A percentile compares a stretch with the other conserved stretches of the same genome.
phyloP scores from a whole-genome alignment of 1,140 invertebrate genomes.

The Geopemphigus sp. region DNA sequence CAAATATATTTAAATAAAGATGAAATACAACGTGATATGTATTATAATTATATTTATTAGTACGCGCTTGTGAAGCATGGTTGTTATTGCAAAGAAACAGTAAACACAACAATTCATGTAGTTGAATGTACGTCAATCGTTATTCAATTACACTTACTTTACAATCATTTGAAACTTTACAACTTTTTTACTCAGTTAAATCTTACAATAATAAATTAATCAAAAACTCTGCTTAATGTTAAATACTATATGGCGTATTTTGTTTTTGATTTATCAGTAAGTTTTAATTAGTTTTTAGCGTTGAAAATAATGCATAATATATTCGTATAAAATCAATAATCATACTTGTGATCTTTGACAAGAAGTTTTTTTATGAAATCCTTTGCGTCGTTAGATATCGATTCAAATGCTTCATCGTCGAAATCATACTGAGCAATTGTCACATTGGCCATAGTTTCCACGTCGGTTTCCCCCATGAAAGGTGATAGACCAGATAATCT shows the following conservation, averaged over 20 bases:
- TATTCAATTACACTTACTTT: neutral
- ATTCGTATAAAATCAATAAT: slow-evolving; percentile 51
- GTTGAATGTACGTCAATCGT: neutral
- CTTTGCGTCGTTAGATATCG: slow-evolving; percentile 87
- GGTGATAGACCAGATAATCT: slow-evolving; percentile 95
- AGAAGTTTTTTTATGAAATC: slow-evolving; percentile 87
- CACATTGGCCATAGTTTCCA: slow-evolving; percentile 96
- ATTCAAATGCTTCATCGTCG: slow-evolving; percentile 89
- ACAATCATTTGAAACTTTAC: neutral
- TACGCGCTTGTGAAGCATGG: neutral
- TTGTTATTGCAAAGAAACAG: neutral
- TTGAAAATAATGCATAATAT: neutral
- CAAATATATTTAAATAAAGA: neutral
- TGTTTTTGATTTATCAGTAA: slow-evolving; percentile 8
- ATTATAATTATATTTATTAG: neutral
- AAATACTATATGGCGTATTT: neutral
- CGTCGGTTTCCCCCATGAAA: slow-evolving; percentile 96
- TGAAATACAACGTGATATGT: neutral
- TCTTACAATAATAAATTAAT: neutral
- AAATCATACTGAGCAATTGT: slow-evolving; percentile 93
- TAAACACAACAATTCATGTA: neutral
- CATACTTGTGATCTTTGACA: slow-evolving; percentile 88
- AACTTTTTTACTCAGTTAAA: neutral
- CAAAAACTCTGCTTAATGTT: neutral
- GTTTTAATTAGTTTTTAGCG: slow-evolving; percentile 38